phyloP scores from a whole-genome alignment of 2,113 vertebrate genomes.

The human (Homo sapiens) region GRCh38 chrX:50807001-50807500 shows the following conservation, averaged over 20 bases:
- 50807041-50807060: background rate
- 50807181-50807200: constrained; percentile 18
- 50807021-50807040: constrained; percentile 37
- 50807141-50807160: background rate
- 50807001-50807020: background rate
- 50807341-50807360: background rate
- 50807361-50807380: background rate
- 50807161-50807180: background rate
- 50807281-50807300: background rate
- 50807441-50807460: background rate
- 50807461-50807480: constrained; percentile 36
- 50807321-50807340: constrained; percentile 1
- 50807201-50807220: constrained; percentile 18
- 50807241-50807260: background rate
- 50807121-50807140: constrained; percentile 11
- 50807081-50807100: background rate
- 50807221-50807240: background rate
- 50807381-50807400: background rate
- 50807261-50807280: constrained; percentile 17
- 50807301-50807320: background rate
- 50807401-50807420: background rate
- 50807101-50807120: background rate
- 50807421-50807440: background rate
- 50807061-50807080: background rate
- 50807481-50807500: constrained; percentile 23